These are phyloP conservation scores for Sabellastarte sp. DNA, from an alignment of 2,888 invertebrate genomes.

Conservation along the genomic window DNA sequence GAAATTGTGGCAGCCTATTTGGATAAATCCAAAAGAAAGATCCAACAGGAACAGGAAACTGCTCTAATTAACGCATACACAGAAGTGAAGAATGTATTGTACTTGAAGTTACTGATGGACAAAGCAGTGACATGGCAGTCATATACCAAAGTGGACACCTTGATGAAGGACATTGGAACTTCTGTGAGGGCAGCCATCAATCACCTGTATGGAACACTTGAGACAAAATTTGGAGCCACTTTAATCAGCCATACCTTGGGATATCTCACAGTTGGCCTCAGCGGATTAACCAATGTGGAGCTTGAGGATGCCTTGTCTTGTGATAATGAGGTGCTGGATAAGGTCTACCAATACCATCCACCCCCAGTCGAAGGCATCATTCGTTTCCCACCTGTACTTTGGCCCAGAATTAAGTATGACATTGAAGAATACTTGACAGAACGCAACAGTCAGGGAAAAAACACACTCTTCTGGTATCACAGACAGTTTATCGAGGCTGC, in stretches of 20 bases:
- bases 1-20: conserved; percentile 15
- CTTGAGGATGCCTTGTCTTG: conserved; percentile 54
- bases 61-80: conserved; percentile 34
- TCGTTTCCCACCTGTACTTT: conserved; percentile 46
- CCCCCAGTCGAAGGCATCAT: conserved; percentile 50
- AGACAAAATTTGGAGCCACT: conserved; percentile 43
- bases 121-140: conserved; percentile 46
- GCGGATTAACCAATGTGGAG: conserved; percentile 49
- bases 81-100: conserved; percentile 47
- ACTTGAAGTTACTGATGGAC: conserved; percentile 47
- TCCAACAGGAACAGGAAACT: conserved; percentile 10
- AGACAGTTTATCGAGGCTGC: conserved; percentile 50
- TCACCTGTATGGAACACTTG: conserved; percentile 42
- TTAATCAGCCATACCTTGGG: conserved; percentile 44
- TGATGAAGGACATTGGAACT: conserved; percentile 29
- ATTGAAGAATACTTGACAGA: conserved; percentile 49
- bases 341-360: conserved; percentile 50
- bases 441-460: conserved; percentile 44
- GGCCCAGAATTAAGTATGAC: conserved; percentile 46
- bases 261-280: conserved; percentile 43
- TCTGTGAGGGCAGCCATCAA: conserved; percentile 42
- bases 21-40: conserved; percentile 1
- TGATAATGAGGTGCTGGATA: conserved; percentile 39
- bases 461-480: conserved; percentile 51
- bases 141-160: conserved; percentile 19